These are phyloP conservation scores for Paedocypris micromegethes DNA, from an alignment of 2,797 vertebrate species.

Conservation along the genomic window DNA sequence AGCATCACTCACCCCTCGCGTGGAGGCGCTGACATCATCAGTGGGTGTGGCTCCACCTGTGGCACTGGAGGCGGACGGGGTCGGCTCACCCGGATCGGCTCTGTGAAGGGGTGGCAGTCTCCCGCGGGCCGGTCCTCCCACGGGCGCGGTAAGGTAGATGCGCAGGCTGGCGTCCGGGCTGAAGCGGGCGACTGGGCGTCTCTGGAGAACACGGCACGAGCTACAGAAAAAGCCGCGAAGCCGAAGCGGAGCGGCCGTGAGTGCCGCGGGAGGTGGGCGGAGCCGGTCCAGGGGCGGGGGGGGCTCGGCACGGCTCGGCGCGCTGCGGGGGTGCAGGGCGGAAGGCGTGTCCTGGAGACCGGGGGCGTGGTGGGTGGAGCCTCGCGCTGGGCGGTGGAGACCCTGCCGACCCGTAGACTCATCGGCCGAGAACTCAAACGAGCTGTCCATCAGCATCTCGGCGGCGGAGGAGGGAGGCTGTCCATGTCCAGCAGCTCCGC, in stretches of 20 bases:
- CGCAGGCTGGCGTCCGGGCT: slow-evolving; percentile 51
- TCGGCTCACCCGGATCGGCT: too few relatives aligned
- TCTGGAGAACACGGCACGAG: slow-evolving; percentile 76
- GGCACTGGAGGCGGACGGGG: slow-evolving; percentile 24
- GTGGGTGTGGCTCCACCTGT: slow-evolving; percentile 40
- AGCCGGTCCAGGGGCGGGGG: slow-evolving; percentile 31
- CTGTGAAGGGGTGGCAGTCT: slow-evolving; percentile 57
- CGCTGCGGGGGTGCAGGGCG: slow-evolving; percentile 59
- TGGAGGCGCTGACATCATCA: too few relatives aligned
- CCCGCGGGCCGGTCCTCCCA: slow-evolving; percentile 56
- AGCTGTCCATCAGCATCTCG: slow-evolving; percentile 81
- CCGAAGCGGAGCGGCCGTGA: slow-evolving; percentile 40
- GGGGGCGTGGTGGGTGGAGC: slow-evolving; percentile 59
- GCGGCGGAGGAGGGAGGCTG: slow-evolving; percentile 83
- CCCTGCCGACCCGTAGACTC: slow-evolving; percentile 15
- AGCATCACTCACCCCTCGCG: too few relatives aligned
- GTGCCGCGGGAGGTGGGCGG: slow-evolving; percentile 24
- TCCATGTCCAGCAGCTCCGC: slow-evolving; percentile 66
- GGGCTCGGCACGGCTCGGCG: slow-evolving; percentile 55
- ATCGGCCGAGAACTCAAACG: slow-evolving; percentile 56
- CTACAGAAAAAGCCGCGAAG: slow-evolving; percentile 63
- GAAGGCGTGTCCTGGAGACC: slow-evolving; percentile 64
- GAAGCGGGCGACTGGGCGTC: slow-evolving; percentile 63
- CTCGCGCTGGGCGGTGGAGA: slow-evolving; percentile 44
- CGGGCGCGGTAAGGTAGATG: slow-evolving; percentile 56